Evolutionary conservation across 2,113 vertebrate genomes (phyloP), one percentile per base, ranked within the genome.

Genomic region (Dromas ardeola): DNA sequence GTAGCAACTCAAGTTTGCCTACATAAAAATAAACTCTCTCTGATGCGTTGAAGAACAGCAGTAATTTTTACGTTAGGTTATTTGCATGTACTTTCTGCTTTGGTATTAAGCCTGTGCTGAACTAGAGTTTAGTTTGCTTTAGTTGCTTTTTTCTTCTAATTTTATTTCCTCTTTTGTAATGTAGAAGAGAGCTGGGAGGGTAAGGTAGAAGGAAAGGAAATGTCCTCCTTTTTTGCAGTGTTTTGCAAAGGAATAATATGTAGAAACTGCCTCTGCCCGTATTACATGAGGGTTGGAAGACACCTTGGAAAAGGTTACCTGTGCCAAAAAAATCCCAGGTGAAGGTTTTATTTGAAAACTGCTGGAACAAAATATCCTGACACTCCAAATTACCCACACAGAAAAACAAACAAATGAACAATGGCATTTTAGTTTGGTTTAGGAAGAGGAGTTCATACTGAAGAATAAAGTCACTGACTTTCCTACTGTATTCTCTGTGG

Each of bases 301-400:
- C 85, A 77, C 15, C 49, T 86, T 77, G 55, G 62, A 52, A 95
- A 88, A 92, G 6, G 71, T 63, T 94, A 14, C 8, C 5, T 18
- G 8, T 67, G 63, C 17, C 55, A 66, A 83, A 96, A 96, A 78
- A 50, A 47, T 70, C 1, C 2, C 59, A 73, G 47, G 32, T 78
- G 34, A 93, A 83, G 9, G 26, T 74, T 85, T 53, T 15, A 6
- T 5, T 13, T 77, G 62, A 90, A 92, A 88, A 73, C 5, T 61
- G 8, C 58, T 77, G 86, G 45, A 88, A 94, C n/a, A 91, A 95
- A 78, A 92, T 66, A 82, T 66, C 38, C 62, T 90, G 95, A 83
- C 82, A 83, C 3, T 88, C 32, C n/a, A 67, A 83, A 96, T 92
- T 71, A 92, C 72, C 20, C 27, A 18, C 13, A 20, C 0, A 56